phyloP scores from a whole-genome alignment of 2,797 vertebrate species.

The Antennarius maculatus region DNA sequence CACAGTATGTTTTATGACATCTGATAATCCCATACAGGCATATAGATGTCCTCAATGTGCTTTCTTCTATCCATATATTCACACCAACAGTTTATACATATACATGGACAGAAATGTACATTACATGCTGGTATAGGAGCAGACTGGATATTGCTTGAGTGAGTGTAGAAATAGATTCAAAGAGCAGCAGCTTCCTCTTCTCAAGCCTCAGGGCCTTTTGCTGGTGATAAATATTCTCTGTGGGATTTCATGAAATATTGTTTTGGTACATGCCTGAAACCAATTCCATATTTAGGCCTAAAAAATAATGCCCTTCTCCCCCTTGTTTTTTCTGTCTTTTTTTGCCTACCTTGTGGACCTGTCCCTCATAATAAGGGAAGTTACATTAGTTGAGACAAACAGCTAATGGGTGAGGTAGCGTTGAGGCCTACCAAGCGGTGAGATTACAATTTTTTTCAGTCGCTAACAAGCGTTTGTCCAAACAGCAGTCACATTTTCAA shows the following conservation, averaged over 20 bases:
- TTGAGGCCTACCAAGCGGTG: neutral
- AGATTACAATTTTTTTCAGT: too few relatives aligned
- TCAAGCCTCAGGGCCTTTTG: constrained; percentile 4
- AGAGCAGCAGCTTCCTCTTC: constrained; percentile 23
- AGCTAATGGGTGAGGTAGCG: constrained; percentile 3
- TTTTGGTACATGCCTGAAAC: neutral
- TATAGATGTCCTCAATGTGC: constrained; percentile 19
- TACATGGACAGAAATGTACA: neutral
- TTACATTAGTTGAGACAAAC: constrained; percentile 10
- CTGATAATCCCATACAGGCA: constrained; percentile 9
- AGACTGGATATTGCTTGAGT: constrained; percentile 20
- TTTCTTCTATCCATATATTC: constrained; percentile 13
- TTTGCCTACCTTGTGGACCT: neutral
- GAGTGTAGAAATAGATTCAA: constrained; percentile 4
- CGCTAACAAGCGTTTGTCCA: too few relatives aligned
- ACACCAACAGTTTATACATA: neutral
- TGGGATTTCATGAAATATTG: neutral
- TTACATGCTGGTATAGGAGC: constrained; percentile 2
- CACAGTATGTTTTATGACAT: constrained; percentile 4
- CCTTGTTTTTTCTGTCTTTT: neutral
- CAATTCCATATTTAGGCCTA: neutral
- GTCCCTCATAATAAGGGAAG: constrained; percentile 18
- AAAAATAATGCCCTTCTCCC: neutral
- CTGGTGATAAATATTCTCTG: neutral
- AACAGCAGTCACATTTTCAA: too few relatives aligned